phyloP scores from a whole-genome alignment of 2,888 invertebrate species.

The Thyatira batis region DNA sequence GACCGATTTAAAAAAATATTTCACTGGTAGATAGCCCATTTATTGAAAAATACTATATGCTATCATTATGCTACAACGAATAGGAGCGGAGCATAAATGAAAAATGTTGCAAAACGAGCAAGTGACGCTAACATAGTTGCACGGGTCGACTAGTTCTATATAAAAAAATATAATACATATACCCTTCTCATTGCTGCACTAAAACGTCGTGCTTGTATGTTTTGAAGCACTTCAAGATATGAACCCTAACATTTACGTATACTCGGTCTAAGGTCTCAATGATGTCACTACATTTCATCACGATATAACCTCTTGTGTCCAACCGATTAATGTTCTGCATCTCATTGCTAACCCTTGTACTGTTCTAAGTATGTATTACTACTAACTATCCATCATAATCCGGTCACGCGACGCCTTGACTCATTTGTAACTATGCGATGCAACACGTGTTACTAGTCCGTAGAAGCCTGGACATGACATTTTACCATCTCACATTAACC shows the following conservation, averaged over 20 bases:
- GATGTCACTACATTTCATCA: conserved; percentile 1
- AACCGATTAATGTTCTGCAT: background rate
- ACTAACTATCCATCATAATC: conserved; percentile 19
- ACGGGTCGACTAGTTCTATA: too few relatives aligned
- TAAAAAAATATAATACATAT: background rate
- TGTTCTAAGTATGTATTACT: conserved; percentile 22
- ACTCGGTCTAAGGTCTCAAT: background rate
- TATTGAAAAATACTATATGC: too few relatives aligned
- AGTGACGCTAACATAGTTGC: too few relatives aligned
- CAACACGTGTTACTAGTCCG: conserved; percentile 19
- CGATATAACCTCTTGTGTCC: background rate
- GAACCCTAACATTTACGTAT: background rate
- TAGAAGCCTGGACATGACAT: conserved; percentile 1
- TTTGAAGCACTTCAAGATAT: background rate
- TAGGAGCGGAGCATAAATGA: too few relatives aligned
- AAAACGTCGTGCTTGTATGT: background rate
- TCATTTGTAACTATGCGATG: conserved; percentile 20
- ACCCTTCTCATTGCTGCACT: background rate
- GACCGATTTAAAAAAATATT: too few relatives aligned
- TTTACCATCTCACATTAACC: background rate
- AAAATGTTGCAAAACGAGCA: too few relatives aligned
- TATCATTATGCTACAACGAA: too few relatives aligned
- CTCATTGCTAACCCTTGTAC: background rate
- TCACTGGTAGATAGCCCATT: too few relatives aligned
- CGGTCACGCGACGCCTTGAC: conserved; percentile 16